These are phyloP conservation scores for Pipistrellus nathusii DNA, from an alignment of 2,797 vertebrate genomes.

Conservation along the genomic window DNA sequence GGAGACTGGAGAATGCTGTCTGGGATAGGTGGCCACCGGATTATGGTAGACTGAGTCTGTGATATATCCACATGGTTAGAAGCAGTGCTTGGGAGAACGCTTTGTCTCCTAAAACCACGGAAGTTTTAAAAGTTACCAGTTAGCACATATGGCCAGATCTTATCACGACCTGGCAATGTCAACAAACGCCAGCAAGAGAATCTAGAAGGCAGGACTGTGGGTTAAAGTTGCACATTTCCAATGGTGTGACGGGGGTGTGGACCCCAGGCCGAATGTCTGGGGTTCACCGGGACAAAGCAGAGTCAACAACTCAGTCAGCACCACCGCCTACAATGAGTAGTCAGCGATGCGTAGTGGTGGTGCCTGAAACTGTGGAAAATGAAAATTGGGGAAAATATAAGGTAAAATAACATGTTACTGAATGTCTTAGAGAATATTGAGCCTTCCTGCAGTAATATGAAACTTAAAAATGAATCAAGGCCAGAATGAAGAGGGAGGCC, in stretches of 20 bases:
- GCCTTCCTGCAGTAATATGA: neutral
- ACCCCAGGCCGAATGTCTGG: neutral
- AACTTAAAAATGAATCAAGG: neutral
- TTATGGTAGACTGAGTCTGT: neutral
- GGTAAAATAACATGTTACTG: neutral
- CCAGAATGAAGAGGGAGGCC: neutral
- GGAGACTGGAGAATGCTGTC: neutral
- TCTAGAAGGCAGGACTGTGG: neutral
- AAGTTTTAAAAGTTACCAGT: neutral
- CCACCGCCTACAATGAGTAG: neutral
- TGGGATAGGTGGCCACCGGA: neutral
- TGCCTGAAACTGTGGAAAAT: neutral
- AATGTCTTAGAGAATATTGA: accelerated
- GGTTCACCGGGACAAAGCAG: neutral
- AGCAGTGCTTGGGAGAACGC: neutral
- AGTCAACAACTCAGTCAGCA: neutral
- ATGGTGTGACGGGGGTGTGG: too few relatives aligned
- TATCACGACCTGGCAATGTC: neutral
- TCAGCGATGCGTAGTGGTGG: accelerated
- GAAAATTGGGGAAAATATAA: neutral
- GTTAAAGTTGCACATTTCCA: neutral
- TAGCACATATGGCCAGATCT: neutral
- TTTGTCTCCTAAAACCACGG: neutral
- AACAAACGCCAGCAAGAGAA: neutral
- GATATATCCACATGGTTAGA: accelerated